These are phyloP conservation scores for Arion vulgaris DNA, from an alignment of 1,140 invertebrate species.

Conservation along the genomic window DNA sequence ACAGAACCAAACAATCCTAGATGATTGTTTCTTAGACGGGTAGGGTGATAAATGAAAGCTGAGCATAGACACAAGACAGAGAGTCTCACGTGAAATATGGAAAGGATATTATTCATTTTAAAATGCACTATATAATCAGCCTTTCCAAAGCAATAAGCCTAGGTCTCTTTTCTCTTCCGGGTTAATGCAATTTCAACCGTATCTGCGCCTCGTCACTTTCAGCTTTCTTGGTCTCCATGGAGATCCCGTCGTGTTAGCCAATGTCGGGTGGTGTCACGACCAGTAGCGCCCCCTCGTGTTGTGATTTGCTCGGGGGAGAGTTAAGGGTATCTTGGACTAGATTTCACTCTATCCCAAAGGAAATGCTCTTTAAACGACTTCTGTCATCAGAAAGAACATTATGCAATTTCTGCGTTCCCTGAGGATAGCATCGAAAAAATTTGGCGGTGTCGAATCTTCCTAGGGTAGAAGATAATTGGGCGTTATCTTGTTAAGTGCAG, in stretches of 20 bases:
- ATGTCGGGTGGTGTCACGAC: conserved; percentile 22
- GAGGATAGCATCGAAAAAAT: not conserved
- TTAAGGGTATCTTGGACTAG: not conserved
- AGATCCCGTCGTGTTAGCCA: conserved; percentile 1
- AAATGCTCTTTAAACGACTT: not conserved
- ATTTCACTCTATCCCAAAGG: not conserved
- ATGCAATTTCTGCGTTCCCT: not conserved
- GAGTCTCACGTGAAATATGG: too few relatives aligned
- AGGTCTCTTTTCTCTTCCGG: not conserved
- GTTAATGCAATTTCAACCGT: not conserved
- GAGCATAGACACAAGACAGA: too few relatives aligned
- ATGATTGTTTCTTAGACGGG: too few relatives aligned
- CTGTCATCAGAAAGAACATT: not conserved
- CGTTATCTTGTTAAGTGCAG: not conserved
- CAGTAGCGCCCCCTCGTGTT: conserved; percentile 21
- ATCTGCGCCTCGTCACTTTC: not conserved
- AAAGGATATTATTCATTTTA: not conserved
- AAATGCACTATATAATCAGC: not conserved
- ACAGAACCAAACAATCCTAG: too few relatives aligned
- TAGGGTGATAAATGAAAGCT: too few relatives aligned
- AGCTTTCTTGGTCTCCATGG: not conserved
- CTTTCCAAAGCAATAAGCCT: not conserved
- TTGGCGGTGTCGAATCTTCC: not conserved
- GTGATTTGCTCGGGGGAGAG: conserved; percentile 15
- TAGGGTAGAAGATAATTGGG: not conserved